These are phyloP conservation scores for Fopius arisanus DNA, from an alignment of 1,140 invertebrate species.

Conservation along the genomic window DNA sequence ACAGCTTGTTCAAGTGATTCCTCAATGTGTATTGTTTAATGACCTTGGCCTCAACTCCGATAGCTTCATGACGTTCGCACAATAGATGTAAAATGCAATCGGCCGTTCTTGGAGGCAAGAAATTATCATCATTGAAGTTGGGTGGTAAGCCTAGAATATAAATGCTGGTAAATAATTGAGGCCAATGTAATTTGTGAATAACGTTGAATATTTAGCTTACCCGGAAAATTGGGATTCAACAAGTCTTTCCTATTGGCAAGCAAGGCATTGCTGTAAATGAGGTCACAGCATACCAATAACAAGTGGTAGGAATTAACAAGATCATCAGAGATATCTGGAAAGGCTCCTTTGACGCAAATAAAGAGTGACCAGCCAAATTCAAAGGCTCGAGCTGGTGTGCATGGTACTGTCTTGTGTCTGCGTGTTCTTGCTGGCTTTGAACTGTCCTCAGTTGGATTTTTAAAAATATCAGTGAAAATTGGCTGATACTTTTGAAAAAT, in stretches of 20 bases:
- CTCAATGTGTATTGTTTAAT: slow-evolving; percentile 92
- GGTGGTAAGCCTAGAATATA: slow-evolving; percentile 72
- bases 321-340: slow-evolving; percentile 86
- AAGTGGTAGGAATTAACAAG: slow-evolving; percentile 95
- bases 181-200: no score
- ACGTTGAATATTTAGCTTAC: slow-evolving; percentile 68
- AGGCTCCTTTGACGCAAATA: slow-evolving; percentile 88
- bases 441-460: slow-evolving; percentile 69
- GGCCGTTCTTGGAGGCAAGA: slow-evolving; percentile 69
- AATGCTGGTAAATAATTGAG: slow-evolving; percentile 12
- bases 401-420: slow-evolving; percentile 77
- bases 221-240: slow-evolving; percentile 84
- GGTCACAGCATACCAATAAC: slow-evolving; percentile 88
- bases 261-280: slow-evolving; percentile 87
- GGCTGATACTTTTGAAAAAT: slow-evolving; percentile 93
- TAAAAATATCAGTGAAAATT: slow-evolving; percentile 87
- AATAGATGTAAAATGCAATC: slow-evolving; percentile 86
- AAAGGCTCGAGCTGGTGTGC: slow-evolving; percentile 83
- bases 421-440: slow-evolving; percentile 67
- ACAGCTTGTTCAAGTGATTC: slow-evolving; percentile 80
- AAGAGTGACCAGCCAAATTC: slow-evolving; percentile 95
- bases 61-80: slow-evolving; percentile 82
- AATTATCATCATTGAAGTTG: slow-evolving; percentile 75
- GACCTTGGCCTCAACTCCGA: slow-evolving; percentile 85
- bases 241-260: slow-evolving; percentile 83